Percentiles rank a stretch among this genome's conserved stretches.
Evolutionary conservation across 37 sponge, comb jelly and placozoan genomes (phyloP).

Genomic region (Haliclona indistincta): DNA sequence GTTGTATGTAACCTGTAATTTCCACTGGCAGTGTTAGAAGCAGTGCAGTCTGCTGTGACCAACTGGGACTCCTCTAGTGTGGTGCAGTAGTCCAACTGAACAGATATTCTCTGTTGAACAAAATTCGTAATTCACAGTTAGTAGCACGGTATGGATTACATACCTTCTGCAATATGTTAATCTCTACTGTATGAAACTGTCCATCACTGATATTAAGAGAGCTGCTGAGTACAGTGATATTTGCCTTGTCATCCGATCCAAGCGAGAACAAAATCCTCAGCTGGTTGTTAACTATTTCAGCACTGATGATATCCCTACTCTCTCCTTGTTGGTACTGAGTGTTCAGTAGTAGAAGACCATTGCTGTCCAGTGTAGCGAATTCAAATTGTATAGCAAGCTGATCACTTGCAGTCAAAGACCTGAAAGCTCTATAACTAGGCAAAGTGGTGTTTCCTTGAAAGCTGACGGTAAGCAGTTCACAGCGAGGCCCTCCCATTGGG

Average conservation of each 20-base stretch:
- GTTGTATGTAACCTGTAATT: slow-evolving; percentile 13
- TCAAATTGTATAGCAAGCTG: slow-evolving; percentile 34
- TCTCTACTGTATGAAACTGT: slow-evolving; percentile 43
- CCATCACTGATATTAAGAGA: slow-evolving; percentile 40
- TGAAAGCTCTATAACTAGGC: slow-evolving; percentile 49
- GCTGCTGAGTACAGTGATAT: slow-evolving; percentile 12
- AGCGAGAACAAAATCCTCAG: slow-evolving; percentile 43
- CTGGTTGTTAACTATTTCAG: slow-evolving; percentile 37
- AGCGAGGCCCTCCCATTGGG: neutral
- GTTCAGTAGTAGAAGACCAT: slow-evolving; percentile 54
- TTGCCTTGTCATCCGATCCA: slow-evolving; percentile 13
- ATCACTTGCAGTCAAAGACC: slow-evolving; percentile 16
- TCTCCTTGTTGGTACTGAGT: slow-evolving; percentile 42
- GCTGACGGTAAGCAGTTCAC: slow-evolving; percentile 28
- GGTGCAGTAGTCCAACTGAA: slow-evolving; percentile 36
- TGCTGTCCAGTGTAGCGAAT: slow-evolving; percentile 24
- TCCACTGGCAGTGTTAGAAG: slow-evolving; percentile 26
- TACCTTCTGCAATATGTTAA: slow-evolving; percentile 46
- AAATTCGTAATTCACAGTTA: neutral
- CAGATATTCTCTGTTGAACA: slow-evolving; percentile 22
- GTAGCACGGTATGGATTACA: neutral
- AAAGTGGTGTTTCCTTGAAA: slow-evolving; percentile 26
- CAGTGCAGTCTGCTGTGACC: slow-evolving; percentile 17
- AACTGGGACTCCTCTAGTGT: slow-evolving; percentile 11
- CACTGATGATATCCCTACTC: slow-evolving; percentile 34